phyloP scores from a whole-genome alignment of 1,140 invertebrate genomes.

The Notospermus geniculatus region DNA sequence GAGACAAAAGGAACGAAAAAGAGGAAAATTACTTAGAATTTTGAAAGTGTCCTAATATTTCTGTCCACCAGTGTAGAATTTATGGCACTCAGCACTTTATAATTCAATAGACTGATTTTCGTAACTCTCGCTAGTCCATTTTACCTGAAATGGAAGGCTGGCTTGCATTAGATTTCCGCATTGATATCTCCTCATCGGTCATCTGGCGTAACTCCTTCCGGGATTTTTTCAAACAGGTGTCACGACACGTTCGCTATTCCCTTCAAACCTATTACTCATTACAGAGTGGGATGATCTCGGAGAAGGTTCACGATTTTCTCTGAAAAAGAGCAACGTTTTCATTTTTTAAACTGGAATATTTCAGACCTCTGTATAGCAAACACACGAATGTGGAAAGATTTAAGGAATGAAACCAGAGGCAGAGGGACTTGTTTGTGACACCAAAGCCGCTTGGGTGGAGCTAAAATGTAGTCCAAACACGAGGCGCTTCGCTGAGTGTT shows the following conservation, averaged over 20 bases:
- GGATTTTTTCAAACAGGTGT: slow-evolving; percentile 52
- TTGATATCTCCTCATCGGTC: slow-evolving; percentile 48
- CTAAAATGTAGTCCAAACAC: background rate
- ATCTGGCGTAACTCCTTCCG: slow-evolving; percentile 50
- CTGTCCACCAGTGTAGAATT: too few species aligned
- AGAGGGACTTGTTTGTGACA: too few species aligned
- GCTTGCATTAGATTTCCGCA: slow-evolving; percentile 39
- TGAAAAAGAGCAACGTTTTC: slow-evolving; percentile 10
- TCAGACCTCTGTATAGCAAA: background rate
- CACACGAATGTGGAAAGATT: background rate
- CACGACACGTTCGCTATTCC: slow-evolving; percentile 19
- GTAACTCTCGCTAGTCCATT: too few species aligned
- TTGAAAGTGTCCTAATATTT: too few species aligned
- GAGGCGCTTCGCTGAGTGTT: too few species aligned
- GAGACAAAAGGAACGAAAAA: too few species aligned
- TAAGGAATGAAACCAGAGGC: too few species aligned
- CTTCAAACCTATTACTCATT: background rate
- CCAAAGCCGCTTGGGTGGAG: too few species aligned
- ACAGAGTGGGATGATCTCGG: background rate
- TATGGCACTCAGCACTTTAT: too few species aligned
- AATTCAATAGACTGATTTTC: too few species aligned
- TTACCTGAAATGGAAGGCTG: background rate
- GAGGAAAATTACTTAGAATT: too few species aligned
- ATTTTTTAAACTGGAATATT: too few species aligned
- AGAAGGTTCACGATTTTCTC: background rate